Conservation (phyloP, 2,888 invertebrate species). For the Cryptops parisi region DNA sequence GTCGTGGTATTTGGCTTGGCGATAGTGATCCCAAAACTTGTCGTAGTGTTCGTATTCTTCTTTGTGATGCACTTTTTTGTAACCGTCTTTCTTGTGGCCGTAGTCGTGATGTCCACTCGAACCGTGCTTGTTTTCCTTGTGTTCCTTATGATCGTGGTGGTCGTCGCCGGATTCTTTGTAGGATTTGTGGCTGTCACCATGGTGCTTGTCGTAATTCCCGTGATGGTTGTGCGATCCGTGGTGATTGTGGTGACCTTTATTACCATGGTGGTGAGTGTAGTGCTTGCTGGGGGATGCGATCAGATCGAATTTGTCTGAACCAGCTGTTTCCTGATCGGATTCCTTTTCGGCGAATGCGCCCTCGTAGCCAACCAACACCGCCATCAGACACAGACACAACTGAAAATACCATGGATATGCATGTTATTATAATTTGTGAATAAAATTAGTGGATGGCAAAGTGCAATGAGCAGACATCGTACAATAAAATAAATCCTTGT, state of each 20-base stretch:
- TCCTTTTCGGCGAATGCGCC: no score
- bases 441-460: no score
- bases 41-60: constrained; percentile 43
- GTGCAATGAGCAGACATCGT: no score
- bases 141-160: constrained; percentile 41
- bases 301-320: no score
- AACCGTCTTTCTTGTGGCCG: constrained; percentile 64
- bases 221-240: constrained; percentile 43
- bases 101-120: constrained; percentile 57
- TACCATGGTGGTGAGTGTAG: constrained; percentile 21
- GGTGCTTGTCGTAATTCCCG: constrained; percentile 36
- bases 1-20: constrained; percentile 15
- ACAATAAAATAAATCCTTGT: no score
- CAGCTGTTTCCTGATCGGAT: no score
- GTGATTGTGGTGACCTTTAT: constrained; percentile 41
- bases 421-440: no score
- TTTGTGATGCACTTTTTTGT: constrained; percentile 39
- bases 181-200: constrained; percentile 26
- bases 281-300: no score
- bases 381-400: no score
- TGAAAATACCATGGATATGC: no score
- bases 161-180: constrained; percentile 5
- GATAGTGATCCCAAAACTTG: constrained; percentile 31
- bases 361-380: no score
- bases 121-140: constrained; percentile 32